Conservation (phyloP, 2,113 vertebrate genomes). For the human (Homo sapiens) region DNA sequence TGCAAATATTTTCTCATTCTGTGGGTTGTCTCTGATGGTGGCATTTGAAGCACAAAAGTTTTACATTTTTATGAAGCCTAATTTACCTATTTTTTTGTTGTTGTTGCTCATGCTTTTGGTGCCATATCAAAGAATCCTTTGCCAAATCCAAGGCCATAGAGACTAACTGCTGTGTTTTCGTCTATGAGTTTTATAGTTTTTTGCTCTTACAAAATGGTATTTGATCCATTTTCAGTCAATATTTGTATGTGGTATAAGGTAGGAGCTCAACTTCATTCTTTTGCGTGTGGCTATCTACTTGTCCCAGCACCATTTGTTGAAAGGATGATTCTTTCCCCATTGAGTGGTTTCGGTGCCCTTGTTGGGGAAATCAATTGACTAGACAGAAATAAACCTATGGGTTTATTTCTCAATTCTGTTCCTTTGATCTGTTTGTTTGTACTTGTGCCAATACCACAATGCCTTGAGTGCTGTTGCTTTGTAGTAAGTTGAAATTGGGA, state of each 20-base stretch:
- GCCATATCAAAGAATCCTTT: conserved; percentile 24
- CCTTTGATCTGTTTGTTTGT: background rate
- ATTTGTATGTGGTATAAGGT: background rate
- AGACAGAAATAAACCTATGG: background rate
- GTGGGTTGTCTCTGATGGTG: background rate
- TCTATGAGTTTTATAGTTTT: background rate
- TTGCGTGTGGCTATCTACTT: background rate
- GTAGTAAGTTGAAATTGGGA: background rate
- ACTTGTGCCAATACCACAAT: background rate
- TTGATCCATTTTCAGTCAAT: background rate
- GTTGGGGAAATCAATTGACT: background rate
- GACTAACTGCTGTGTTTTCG: background rate
- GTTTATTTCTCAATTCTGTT: background rate
- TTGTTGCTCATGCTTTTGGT: background rate
- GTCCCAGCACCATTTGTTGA: background rate
- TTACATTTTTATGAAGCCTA: background rate
- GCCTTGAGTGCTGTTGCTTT: background rate
- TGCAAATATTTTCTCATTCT: background rate
- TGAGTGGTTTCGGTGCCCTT: background rate
- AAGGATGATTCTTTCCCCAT: background rate
- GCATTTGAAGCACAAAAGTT: background rate
- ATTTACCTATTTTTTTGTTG: background rate
- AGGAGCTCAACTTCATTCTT: background rate
- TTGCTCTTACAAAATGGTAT: conserved; percentile 14
- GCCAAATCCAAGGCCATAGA: background rate